These are phyloP conservation scores for Pipistrellus pipistrellus DNA, from an alignment of 2,797 vertebrate genomes.

Conservation along the genomic window DNA sequence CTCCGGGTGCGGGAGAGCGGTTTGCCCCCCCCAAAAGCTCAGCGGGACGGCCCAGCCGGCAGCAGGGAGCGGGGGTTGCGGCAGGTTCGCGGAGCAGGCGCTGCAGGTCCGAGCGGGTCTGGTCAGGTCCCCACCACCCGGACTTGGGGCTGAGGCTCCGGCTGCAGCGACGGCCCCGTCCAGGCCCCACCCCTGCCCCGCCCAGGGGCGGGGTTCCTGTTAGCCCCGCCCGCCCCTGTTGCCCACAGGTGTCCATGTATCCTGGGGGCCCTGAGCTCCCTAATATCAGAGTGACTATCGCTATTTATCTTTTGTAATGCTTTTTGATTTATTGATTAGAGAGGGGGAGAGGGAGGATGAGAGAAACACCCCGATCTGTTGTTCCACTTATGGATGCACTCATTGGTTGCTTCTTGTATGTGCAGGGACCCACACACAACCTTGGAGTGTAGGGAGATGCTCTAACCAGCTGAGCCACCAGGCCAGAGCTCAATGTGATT, in stretches of 20 bases:
- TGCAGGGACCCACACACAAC: background rate
- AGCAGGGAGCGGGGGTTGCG: background rate
- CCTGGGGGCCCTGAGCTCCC: background rate
- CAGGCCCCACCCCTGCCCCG: slow-evolving; percentile 52
- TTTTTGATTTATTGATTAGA: background rate
- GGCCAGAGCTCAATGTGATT: background rate
- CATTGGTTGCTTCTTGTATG: background rate
- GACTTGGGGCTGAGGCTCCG: background rate
- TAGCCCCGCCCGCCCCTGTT: background rate
- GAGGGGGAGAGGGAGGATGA: background rate
- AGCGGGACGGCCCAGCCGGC: background rate
- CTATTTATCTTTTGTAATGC: background rate
- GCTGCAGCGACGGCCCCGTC: background rate
- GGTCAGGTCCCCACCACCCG: background rate
- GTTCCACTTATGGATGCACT: background rate
- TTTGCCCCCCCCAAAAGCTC: background rate
- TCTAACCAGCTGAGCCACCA: background rate
- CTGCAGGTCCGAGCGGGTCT: background rate
- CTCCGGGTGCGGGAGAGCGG: background rate
- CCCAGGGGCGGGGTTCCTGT: slow-evolving; percentile 62
- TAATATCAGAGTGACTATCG: background rate
- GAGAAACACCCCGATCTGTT: background rate
- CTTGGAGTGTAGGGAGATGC: background rate
- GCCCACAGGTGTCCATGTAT: background rate
- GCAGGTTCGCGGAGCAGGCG: background rate